Evolutionary conservation across 2,888 invertebrate species (phyloP), one percentile per base, ranked within the genome.

Genomic region (Euplagia quadripunctaria): DNA sequence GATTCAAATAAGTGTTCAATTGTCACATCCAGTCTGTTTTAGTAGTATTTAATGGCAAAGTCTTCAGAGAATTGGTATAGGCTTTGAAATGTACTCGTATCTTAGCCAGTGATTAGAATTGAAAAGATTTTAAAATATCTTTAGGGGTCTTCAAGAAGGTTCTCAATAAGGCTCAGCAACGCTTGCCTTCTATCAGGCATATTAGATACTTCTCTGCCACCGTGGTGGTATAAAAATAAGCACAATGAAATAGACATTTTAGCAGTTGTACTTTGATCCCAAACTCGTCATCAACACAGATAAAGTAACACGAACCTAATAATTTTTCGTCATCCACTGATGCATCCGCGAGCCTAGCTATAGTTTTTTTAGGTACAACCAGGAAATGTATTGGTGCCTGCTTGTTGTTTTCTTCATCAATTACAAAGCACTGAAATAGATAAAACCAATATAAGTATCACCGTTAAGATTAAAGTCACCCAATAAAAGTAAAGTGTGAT

Each of bases 341-440:
- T 0, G 98, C 97, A 73, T 97, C 96, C 0, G 97, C 97, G 0
- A 99, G 92, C 88, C 97, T 97, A 0, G 97, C 84, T 82, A 99
- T 98, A 0, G 97, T 96, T 91, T 98, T 98, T 75, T 98, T 97
- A 2, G 99, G 99, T 76, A 99, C 98, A 0, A 99, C 99, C 82
- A 99, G 91, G 88, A 99, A 99, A 92, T 99, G 99, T 0, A 97
- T 97, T 0, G 99, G 99, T 0, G 99, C 99, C 92, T 99, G 98
- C 0, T 98, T 97, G 82, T 96, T 97, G 14, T 98, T 94, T 90
- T 99, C 98, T 70, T 89, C 99, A 78, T 98, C 97, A 90, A 99
- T 99, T 0, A 98, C 99, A 51, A 99, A 97, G 89, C 99, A 99
- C 98, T 98, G 88, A 49, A 96, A 96, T 63, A 76, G 61, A 51